A percentile compares a stretch with the other conserved stretches of the same genome.
These are phyloP conservation scores for Trachelus iudaicus DNA, from an alignment of 2,888 invertebrate genomes.

Conservation along the genomic window DNA sequence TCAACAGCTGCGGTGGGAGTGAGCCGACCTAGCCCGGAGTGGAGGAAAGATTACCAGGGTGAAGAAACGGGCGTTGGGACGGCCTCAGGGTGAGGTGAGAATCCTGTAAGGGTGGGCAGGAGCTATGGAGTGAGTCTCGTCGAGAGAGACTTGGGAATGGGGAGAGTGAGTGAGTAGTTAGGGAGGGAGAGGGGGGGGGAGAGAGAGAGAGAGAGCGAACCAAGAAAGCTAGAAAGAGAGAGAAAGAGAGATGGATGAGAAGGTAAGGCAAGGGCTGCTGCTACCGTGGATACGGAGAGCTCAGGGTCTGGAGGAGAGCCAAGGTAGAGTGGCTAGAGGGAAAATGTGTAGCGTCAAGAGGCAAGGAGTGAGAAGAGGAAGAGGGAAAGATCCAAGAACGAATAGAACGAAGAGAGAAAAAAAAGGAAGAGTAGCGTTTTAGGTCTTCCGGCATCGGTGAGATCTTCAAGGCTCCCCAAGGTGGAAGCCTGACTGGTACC, in stretches of 20 bases:
- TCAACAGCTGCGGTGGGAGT: conserved; percentile 33
- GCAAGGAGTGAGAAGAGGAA: not conserved
- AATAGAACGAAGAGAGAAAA: not conserved
- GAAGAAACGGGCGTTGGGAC: conserved; percentile 26
- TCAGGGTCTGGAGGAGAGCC: not conserved
- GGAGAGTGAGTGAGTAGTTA: conserved; percentile 12
- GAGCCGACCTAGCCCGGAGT: conserved; percentile 29
- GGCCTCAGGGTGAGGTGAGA: conserved; percentile 5
- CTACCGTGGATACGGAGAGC: not conserved
- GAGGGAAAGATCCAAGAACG: not conserved
- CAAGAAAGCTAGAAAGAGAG: not conserved
- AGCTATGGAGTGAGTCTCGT: conserved; percentile 21
- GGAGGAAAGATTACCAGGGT: conserved; percentile 48
- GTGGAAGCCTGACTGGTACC: not conserved
- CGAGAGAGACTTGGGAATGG: conserved; percentile 28
- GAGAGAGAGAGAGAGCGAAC: conserved; percentile 12
- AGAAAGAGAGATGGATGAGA: not conserved
- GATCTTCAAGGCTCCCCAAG: not conserved
- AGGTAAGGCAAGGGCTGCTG: not conserved
- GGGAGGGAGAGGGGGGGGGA: conserved; percentile 15
- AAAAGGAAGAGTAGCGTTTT: not conserved
- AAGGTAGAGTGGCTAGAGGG: not conserved
- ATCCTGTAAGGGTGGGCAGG: conserved; percentile 7
- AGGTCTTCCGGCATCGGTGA: not conserved
- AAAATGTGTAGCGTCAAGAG: not conserved